Evolutionary conservation across 1,140 invertebrate species (phyloP).

Genomic region (Aphis craccivora): DNA sequence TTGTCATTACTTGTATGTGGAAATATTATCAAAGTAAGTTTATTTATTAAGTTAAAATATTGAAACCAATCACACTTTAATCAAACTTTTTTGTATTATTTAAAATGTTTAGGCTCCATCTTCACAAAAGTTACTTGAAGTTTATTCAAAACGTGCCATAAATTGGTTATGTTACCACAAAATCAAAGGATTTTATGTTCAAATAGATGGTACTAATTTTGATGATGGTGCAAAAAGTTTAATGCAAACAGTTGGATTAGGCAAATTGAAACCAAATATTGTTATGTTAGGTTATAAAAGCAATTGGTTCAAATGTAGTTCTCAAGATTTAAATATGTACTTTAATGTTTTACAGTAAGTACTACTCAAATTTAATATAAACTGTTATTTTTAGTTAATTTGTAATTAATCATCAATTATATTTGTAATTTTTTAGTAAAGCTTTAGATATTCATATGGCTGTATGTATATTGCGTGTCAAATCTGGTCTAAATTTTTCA

Average conservation of each 20-base stretch:
- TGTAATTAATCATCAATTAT: conserved; percentile 27
- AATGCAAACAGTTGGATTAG: conserved; percentile 84
- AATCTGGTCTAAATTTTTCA: conserved; percentile 80
- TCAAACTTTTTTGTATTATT: conserved; percentile 48
- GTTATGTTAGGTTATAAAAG: conserved; percentile 93
- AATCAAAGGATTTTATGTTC: conserved; percentile 89
- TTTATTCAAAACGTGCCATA: conserved; percentile 44
- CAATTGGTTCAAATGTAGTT: conserved; percentile 81
- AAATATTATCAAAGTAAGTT: conserved; percentile 80
- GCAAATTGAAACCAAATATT: conserved; percentile 92
- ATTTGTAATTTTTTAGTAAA: conserved; percentile 72
- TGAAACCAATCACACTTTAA: background rate
- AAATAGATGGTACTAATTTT: conserved; percentile 80
- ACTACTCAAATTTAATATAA: background rate
- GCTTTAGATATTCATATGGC: conserved; percentile 92
- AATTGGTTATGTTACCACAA: conserved; percentile 68
- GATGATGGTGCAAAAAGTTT: conserved; percentile 79
- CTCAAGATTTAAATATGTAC: conserved; percentile 83
- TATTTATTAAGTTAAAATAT: conserved; percentile 12
- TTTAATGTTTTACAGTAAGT: conserved; percentile 93
- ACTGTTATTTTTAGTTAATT: background rate
- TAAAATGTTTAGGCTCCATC: conserved; percentile 27
- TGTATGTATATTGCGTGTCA: conserved; percentile 83
- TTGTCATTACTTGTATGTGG: conserved; percentile 90
- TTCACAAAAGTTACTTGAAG: conserved; percentile 44